Conservation (phyloP, 2,888 invertebrate genomes). For the Endomychus coccineus region DNA sequence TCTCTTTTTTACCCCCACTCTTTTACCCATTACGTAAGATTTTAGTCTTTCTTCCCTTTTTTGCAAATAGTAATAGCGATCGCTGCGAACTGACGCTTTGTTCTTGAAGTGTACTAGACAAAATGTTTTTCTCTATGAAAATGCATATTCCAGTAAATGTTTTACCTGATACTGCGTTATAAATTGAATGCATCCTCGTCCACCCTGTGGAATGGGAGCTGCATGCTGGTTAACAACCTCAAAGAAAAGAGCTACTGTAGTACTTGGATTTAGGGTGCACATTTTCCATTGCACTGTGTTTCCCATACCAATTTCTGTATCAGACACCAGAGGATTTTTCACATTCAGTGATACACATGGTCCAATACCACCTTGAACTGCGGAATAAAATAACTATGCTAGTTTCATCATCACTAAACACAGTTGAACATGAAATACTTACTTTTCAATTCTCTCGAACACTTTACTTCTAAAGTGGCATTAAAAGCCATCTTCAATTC, state of each 20-base stretch:
- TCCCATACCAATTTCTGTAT: conserved; percentile 96
- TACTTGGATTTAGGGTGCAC: conserved; percentile 86
- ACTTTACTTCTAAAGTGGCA: conserved; percentile 93
- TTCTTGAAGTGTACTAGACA: too few species aligned
- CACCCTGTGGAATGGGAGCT: conserved; percentile 90
- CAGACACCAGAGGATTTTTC: conserved; percentile 87
- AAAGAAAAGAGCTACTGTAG: conserved; percentile 91
- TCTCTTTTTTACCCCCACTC: too few species aligned
- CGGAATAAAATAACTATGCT: conserved; percentile 15
- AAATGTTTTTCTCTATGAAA: too few species aligned
- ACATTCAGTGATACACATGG: conserved; percentile 91
- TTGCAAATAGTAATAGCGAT: too few species aligned
- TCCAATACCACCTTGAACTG: conserved; percentile 90
- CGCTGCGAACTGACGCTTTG: too few species aligned
- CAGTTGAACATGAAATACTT: conserved; percentile 25
- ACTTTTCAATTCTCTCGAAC: conserved; percentile 88
- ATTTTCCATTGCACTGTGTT: conserved; percentile 98
- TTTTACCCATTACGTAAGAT: too few species aligned
- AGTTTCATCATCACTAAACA: not conserved
- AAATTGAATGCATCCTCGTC: conserved; percentile 94
- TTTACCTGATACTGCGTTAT: conserved; percentile 84
- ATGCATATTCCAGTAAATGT: too few species aligned
- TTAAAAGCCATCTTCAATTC: conserved; percentile 99
- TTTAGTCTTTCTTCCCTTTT: too few species aligned
- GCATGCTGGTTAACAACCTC: conserved; percentile 95